Conservation (phyloP, 2,888 invertebrate species). For the Cryptus armator region DNA sequence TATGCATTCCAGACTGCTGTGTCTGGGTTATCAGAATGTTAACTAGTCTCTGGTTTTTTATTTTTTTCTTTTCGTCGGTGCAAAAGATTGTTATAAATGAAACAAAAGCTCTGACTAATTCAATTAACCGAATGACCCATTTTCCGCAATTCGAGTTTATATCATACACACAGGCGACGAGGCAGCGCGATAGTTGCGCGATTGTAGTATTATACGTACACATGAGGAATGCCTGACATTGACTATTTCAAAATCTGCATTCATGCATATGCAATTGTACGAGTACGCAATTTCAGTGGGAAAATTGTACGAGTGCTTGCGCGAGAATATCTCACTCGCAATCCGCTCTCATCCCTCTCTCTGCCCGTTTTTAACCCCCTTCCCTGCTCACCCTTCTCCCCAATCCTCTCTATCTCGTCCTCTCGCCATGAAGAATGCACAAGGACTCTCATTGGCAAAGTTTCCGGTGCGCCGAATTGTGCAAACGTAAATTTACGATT, state of each 20-base stretch:
- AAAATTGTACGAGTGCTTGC: slow-evolving; percentile 64
- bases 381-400: slow-evolving; percentile 10
- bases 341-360: slow-evolving; percentile 23
- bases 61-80: not conserved
- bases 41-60: not conserved
- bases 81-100: not conserved
- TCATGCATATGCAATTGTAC: slow-evolving; percentile 65
- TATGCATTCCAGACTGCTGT: not conserved
- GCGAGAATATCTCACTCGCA: slow-evolving; percentile 55
- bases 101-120: slow-evolving; percentile 41
- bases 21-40: not conserved
- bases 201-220: slow-evolving; percentile 35
- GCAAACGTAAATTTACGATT: slow-evolving; percentile 65
- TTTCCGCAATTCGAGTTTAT: slow-evolving; percentile 45
- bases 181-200: slow-evolving; percentile 17
- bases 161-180: slow-evolving; percentile 16
- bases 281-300: slow-evolving; percentile 62
- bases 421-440: slow-evolving; percentile 48
- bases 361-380: slow-evolving; percentile 29
- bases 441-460: slow-evolving; percentile 63
- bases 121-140: slow-evolving; percentile 61
- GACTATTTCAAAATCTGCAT: slow-evolving; percentile 68
- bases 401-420: slow-evolving; percentile 26
- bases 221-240: slow-evolving; percentile 63
- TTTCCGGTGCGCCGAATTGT: slow-evolving; percentile 66